Conservation (phyloP, 2,888 invertebrate species). For the Melinaea marsaeus region DNA sequence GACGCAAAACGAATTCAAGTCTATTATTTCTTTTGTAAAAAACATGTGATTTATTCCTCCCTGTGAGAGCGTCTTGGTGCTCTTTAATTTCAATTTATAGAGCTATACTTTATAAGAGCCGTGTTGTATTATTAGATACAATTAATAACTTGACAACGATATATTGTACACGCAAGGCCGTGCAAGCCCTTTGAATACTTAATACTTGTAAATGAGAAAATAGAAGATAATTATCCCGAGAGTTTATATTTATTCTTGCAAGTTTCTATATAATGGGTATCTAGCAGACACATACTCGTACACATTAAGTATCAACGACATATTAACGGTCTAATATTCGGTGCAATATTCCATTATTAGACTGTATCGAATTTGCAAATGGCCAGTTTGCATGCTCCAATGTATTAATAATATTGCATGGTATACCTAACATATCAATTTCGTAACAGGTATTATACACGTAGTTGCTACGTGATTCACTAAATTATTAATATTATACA, state of each 20-base stretch:
- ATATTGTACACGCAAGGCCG: conserved; percentile 10
- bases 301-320: neutral
- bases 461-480: neutral
- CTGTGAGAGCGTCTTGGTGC: conserved; percentile 54
- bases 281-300: neutral
- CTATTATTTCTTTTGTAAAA: conserved; percentile 66
- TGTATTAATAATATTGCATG: conserved; percentile 35
- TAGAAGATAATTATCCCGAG: too few species aligned
- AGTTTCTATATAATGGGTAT: neutral
- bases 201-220: neutral
- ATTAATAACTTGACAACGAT: conserved; percentile 47
- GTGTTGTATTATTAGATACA: conserved; percentile 53
- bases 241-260: too few species aligned
- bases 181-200: neutral
- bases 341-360: conserved; percentile 17
- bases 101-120: conserved; percentile 51
- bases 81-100: conserved; percentile 77
- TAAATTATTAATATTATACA: neutral
- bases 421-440: conserved; percentile 30
- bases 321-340: neutral
- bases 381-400: conserved; percentile 34
- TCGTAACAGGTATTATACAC: conserved; percentile 21
- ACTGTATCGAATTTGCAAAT: conserved; percentile 37
- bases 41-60: conserved; percentile 62
- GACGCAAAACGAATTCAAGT: conserved; percentile 45